Base-by-base conservation (phyloP, 2,888 invertebrate species). In the Andrena praecox region DNA sequence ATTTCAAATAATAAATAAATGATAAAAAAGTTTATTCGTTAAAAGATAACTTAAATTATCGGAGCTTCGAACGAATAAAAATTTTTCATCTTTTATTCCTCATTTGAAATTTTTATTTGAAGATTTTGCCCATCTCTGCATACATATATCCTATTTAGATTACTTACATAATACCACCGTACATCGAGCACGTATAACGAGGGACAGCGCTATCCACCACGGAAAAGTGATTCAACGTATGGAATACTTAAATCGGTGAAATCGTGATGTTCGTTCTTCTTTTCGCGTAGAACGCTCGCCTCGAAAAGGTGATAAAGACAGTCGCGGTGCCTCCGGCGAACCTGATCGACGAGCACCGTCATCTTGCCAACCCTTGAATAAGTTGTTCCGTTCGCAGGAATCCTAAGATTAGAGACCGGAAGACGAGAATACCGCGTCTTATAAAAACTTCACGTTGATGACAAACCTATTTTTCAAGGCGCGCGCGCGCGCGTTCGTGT, bases 381-480 rank as follows among this genome's bases (percentile, higher is more conserved):
- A 64, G 29, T 27, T n/a, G 2, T 27, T 27, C 31, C 52, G 52
- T 67, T 67, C 67, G 52, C 29, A 29, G n/a, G 31, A 27, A 50
- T 12, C 10, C 35, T 12, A 64, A 64, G 35, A 64, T 27, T 20
- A 54, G 50, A 52, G 42, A 70, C 50, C 50, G 59, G n/a, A 70
- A 50, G 63, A 69, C 48, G 66, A 74, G 33, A 48, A 82, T 64
- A 62, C 50, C 24, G 60, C 52, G 31, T 52, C 52, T 71, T 62
- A 48, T 70, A 64, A 68, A 50, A 64, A 35, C 12, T 42, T 67
- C 16, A 31, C 59, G 56, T 56, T 31, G 20, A 27, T 35, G 50
- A 16, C 50, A 35, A 54, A 33, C 68, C 29, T 52, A 12, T 54
- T 56, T 29, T 29, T 16, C 31, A 29, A 29, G 42, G 42, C 42